Base-by-base conservation (phyloP, 1,140 invertebrate genomes). In the Drosophila kikkawai region DNA sequence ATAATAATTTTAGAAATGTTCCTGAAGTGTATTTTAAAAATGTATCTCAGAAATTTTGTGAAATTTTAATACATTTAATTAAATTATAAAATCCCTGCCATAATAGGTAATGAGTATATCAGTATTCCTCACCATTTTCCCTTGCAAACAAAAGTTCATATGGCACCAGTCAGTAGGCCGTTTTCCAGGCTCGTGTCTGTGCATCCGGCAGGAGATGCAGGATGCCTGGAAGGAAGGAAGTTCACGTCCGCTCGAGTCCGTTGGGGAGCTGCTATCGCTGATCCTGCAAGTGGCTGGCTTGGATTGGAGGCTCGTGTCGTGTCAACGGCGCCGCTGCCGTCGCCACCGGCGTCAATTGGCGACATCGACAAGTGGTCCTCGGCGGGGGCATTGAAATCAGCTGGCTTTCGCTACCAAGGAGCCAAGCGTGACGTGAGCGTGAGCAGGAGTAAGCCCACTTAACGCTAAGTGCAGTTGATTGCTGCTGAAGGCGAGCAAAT, bases 391-490 rank as follows among this genome's bases (percentile, higher is more conserved):
- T 86, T 66, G 42, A 78, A 84, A 75, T 86, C 83, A 61, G 51
- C 63, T 44, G 58, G 32, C 51, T 22, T 3, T 55, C 7, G 17
- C 34, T n/a, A 9, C 34, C 19, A 39, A 55, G 53, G 36, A n/a
- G 34, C 45, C 0, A 17, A 39, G 32, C 34, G 48, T 58, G 56
- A 32, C 34, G 51, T 55, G 51, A 39, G 51, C 17, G 7, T 36
- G 32, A 55, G 32, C 29, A 41, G 37, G 29, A 60, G 63, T 60
- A 48, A 48, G 45, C 37, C 65, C 56, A 82, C 79, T 86, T 70
- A 58, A n/a, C 47, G 64, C 48, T 86, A 82, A 86, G 83, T 83
- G 83, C 83, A 75, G 66, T 79, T 71, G 79, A 79, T 84, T 73
- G 68, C 69, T 61, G 61, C 77, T 56, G 77, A 63, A 56, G 70